A percentile compares a stretch with the other conserved stretches of the same genome.
Conservation (phyloP, 2,797 vertebrate species). For the Simalia tracyae region DNA sequence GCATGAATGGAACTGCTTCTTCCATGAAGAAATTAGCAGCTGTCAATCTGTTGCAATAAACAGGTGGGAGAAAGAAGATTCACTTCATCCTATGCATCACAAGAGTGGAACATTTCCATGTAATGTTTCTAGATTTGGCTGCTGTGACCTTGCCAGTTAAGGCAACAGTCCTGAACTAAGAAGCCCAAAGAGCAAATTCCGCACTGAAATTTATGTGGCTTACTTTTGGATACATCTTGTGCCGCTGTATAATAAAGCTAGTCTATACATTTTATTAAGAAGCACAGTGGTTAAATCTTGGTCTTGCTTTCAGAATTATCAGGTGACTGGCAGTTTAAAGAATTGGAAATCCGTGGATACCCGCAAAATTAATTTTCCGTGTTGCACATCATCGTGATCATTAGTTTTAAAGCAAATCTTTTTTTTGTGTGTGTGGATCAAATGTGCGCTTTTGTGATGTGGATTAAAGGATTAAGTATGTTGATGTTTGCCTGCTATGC, state of each 20-base stretch:
- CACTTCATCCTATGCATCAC: not conserved
- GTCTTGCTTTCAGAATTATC: not conserved
- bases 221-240: not conserved
- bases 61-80: not conserved
- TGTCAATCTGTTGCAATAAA: not conserved
- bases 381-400: not conserved
- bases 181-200: not conserved
- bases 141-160: not conserved
- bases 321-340: not conserved
- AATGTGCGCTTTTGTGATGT: conserved; percentile 35
- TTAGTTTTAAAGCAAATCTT: conserved; percentile 23
- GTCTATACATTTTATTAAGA: not conserved
- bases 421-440: not conserved
- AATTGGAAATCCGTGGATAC: conserved; percentile 2
- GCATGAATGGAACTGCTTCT: not conserved
- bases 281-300: not conserved
- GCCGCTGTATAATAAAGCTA: not conserved
- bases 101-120: not conserved
- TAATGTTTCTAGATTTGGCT: not conserved
- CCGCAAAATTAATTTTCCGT: not conserved
- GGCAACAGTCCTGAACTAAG: not conserved
- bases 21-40: not conserved
- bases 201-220: not conserved
- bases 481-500: conserved; percentile 65
- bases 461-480: conserved; percentile 63